These are phyloP conservation scores for Caerostris extrusa DNA, from an alignment of 1,140 invertebrate genomes.

Conservation along the genomic window DNA sequence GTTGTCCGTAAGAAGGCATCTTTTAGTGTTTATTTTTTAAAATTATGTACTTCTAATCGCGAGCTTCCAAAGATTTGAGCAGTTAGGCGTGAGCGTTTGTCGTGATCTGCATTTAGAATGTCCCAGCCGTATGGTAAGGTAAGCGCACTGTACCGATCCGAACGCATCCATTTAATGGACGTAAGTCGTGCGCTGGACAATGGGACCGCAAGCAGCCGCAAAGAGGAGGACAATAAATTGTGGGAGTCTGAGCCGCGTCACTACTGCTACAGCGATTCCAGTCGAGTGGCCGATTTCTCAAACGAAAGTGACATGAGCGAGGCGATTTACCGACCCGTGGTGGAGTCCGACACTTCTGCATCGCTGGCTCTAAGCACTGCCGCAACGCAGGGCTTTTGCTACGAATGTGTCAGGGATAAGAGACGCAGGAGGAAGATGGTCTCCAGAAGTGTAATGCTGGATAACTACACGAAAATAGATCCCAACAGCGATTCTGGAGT, in stretches of 20 bases:
- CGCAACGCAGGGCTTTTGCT: background rate
- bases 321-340: background rate
- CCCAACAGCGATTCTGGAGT: conserved; percentile 55
- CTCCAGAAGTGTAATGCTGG: conserved; percentile 25
- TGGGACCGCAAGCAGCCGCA: conserved; percentile 39
- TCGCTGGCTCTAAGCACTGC: background rate
- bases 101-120: background rate
- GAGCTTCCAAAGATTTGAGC: no score
- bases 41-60: no score
- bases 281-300: background rate
- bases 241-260: background rate
- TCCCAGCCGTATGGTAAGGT: background rate
- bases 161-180: conserved; percentile 70
- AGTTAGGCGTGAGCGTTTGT: no score
- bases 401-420: background rate
- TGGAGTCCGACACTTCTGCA: conserved; percentile 46
- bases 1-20: no score
- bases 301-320: conserved; percentile 62
- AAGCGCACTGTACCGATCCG: conserved; percentile 38
- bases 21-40: no score
- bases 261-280: conserved; percentile 5
- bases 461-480: background rate
- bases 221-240: conserved; percentile 54
- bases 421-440: conserved; percentile 32
- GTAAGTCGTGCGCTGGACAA: conserved; percentile 71